These are phyloP conservation scores for Cryptophagus acutangulus DNA, from an alignment of 2,888 invertebrate species.

Conservation along the genomic window DNA sequence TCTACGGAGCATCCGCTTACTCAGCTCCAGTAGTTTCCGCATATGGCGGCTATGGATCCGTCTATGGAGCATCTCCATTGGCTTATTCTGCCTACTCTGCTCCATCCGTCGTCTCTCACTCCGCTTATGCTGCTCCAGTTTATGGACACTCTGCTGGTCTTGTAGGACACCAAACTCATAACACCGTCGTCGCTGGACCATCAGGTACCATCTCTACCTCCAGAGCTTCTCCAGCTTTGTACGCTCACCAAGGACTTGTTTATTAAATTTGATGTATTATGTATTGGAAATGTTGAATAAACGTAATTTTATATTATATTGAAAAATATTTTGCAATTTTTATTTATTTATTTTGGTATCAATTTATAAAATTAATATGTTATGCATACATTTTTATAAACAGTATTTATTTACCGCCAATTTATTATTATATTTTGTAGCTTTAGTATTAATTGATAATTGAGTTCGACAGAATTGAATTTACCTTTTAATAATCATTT, in stretches of 20 bases:
- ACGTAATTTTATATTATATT: too few species aligned
- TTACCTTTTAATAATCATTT: too few species aligned
- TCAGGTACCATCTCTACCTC: slow-evolving; percentile 33
- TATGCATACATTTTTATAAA: too few species aligned
- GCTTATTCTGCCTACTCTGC: slow-evolving; percentile 6
- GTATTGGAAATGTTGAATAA: too few species aligned
- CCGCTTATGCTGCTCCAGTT: slow-evolving; percentile 4
- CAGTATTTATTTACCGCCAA: too few species aligned
- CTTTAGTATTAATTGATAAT: too few species aligned
- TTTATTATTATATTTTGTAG: too few species aligned
- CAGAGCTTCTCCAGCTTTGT: slow-evolving; percentile 5
- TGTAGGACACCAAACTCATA: slow-evolving; percentile 22
- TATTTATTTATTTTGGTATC: too few species aligned
- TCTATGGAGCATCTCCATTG: slow-evolving; percentile 12
- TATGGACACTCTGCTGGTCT: slow-evolving; percentile 10
- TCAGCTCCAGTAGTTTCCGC: slow-evolving; percentile 20
- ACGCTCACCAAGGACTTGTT: slow-evolving; percentile 3
- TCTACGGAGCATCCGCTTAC: slow-evolving; percentile 21
- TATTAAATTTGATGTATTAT: neutral
- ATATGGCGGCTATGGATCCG: slow-evolving; percentile 15
- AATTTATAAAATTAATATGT: too few species aligned
- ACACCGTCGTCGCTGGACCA: slow-evolving; percentile 32
- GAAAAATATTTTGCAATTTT: too few species aligned
- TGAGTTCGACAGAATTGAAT: too few species aligned
- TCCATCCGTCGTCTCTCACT: slow-evolving; percentile 5